These are phyloP conservation scores for Mormyrops attenuatus DNA, from an alignment of 2,797 vertebrate species.

Conservation along the genomic window DNA sequence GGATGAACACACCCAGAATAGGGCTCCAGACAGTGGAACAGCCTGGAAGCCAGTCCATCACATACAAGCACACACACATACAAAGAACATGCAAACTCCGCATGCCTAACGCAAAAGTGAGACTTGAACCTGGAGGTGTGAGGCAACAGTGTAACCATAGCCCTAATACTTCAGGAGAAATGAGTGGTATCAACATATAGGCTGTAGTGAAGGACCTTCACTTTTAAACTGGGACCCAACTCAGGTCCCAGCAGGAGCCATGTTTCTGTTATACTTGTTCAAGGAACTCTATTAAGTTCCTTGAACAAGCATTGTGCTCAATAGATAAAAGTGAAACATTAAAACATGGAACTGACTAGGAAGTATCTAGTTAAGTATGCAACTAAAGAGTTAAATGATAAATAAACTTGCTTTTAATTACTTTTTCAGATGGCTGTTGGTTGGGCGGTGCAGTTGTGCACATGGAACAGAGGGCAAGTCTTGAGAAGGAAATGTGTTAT, in stretches of 20 bases:
- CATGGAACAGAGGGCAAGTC: not conserved
- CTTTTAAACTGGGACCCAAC: not conserved
- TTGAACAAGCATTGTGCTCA: not conserved
- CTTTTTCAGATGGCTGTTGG: not conserved
- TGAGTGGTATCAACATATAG: not conserved
- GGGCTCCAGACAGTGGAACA: not conserved
- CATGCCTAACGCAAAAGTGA: not conserved
- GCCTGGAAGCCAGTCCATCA: not conserved
- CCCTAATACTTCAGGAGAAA: not conserved
- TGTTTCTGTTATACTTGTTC: not conserved
- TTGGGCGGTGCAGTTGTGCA: not conserved
- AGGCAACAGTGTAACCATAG: not conserved
- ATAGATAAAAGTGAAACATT: not conserved
- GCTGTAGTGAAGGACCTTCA: not conserved
- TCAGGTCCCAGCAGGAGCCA: not conserved
- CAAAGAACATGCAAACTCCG: not conserved
- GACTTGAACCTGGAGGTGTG: not conserved
- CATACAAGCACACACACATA: not conserved
- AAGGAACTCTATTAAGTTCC: not conserved
- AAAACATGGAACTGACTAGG: not conserved
- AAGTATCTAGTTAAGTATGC: not conserved
- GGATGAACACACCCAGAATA: conserved; percentile 23
- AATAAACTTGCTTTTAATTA: not conserved
- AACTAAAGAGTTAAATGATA: not conserved
- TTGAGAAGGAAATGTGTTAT: not conserved